phyloP scores from a whole-genome alignment of 2,113 vertebrate species.

The Cryptomyrus ogoouensis region DNA sequence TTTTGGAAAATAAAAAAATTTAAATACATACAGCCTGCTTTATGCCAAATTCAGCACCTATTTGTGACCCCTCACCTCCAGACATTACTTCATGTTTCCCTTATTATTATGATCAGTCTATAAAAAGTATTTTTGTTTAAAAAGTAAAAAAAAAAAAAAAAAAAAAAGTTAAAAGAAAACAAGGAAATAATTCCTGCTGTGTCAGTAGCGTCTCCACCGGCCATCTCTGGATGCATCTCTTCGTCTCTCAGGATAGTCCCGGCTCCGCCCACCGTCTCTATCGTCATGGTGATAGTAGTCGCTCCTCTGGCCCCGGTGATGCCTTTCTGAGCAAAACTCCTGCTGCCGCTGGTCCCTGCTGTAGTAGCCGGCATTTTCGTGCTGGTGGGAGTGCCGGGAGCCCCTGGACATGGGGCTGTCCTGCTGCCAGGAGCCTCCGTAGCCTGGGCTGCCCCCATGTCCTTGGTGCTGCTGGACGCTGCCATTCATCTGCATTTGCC shows the following conservation, averaged over 20 bases:
- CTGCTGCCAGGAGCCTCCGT: conserved; percentile 50
- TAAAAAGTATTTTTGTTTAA: background rate
- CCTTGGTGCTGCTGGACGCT: conserved; percentile 39
- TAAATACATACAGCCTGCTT: background rate
- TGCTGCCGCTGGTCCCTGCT: conserved; percentile 54
- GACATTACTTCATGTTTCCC: background rate
- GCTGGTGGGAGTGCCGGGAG: conserved; percentile 47
- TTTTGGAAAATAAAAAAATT: background rate
- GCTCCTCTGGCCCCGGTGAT: conserved; percentile 56
- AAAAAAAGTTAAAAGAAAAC: background rate
- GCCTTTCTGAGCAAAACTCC: conserved; percentile 46
- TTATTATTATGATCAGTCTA: background rate
- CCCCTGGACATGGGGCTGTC: conserved; percentile 47
- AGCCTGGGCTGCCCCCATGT: conserved; percentile 21
- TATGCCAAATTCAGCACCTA: background rate
- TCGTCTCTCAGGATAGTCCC: conserved; percentile 53
- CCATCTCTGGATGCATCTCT: conserved; percentile 59
- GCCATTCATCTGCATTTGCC: conserved; percentile 55
- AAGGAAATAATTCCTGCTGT: background rate
- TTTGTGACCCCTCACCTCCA: background rate
- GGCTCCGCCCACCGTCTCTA: conserved; percentile 54
- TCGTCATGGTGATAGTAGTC: conserved; percentile 65
- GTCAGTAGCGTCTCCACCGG: conserved; percentile 65
- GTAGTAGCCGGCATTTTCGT: conserved; percentile 48
- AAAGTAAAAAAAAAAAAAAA: conserved; percentile 11